Conservation (phyloP, 1,140 invertebrate genomes). For the Stegodyphus mimosarum region DNA sequence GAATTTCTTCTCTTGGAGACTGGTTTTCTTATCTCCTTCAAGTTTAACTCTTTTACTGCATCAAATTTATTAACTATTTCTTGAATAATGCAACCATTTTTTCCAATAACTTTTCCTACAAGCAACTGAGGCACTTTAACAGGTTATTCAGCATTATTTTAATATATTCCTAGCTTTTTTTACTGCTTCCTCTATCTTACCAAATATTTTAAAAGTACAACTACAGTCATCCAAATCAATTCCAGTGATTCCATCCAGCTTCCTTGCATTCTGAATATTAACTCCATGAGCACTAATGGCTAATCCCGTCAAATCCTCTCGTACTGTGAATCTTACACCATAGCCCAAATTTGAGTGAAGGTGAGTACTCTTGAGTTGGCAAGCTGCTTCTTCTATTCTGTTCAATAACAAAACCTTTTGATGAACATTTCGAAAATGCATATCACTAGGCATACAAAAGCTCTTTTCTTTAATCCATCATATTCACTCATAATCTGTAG, state of each 20-base stretch:
- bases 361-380: constrained; percentile 61
- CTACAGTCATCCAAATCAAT: constrained; percentile 96
- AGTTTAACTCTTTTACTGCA: no score
- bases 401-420: no score
- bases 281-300: constrained; percentile 90
- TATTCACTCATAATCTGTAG: constrained; percentile 69
- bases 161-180: constrained; percentile 91
- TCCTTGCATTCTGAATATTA: constrained; percentile 95
- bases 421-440: no score
- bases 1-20: constrained; percentile 65
- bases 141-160: constrained; percentile 94
- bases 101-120: constrained; percentile 80
- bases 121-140: constrained; percentile 93
- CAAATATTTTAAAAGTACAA: constrained; percentile 95
- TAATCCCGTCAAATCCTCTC: constrained; percentile 96
- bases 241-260: constrained; percentile 92
- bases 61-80: no score
- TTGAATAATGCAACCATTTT: no score
- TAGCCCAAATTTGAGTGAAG: constrained; percentile 71
- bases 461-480: no score
- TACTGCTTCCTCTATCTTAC: constrained; percentile 91
- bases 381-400: no score
- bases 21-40: no score
- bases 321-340: constrained; percentile 93
- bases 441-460: no score